These are phyloP conservation scores for Rhincodon typus DNA, from an alignment of 2,797 vertebrate species.

Conservation along the genomic window DNA sequence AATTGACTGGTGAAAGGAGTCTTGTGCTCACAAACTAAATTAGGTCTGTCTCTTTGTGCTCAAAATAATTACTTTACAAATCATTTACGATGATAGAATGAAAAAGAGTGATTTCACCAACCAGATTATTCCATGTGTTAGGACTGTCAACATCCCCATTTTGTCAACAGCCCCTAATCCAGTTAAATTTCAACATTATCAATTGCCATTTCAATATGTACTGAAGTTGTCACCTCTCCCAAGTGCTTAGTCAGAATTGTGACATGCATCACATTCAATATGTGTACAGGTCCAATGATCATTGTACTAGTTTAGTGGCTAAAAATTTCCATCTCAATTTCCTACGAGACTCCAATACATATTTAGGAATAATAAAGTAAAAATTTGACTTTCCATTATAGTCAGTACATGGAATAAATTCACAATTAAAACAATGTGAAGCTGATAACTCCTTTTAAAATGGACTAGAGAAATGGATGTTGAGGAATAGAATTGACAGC, in stretches of 20 bases:
- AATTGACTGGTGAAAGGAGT: not conserved
- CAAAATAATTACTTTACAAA: not conserved
- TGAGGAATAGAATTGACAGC: not conserved
- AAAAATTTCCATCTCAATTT: not conserved
- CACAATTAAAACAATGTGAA: not conserved
- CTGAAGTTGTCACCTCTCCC: not conserved
- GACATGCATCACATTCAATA: too few relatives aligned
- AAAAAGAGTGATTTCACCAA: not conserved
- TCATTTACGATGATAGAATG: not conserved
- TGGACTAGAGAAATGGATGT: not conserved
- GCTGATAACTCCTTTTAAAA: not conserved
- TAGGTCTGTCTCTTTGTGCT: not conserved
- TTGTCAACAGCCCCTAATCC: not conserved
- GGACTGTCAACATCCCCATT: not conserved
- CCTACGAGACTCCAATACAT: not conserved
- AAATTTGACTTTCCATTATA: too few relatives aligned
- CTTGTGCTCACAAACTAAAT: not conserved
- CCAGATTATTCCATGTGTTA: not conserved
- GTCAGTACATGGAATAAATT: not conserved
- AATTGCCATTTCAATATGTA: not conserved
- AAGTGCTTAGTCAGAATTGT: not conserved
- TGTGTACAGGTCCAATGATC: not conserved
- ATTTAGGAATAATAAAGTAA: not conserved
- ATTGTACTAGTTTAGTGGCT: not conserved
- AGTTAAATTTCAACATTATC: not conserved